phyloP scores from a whole-genome alignment of 1,140 invertebrate species.

The Panagrolaimus sp. region DNA sequence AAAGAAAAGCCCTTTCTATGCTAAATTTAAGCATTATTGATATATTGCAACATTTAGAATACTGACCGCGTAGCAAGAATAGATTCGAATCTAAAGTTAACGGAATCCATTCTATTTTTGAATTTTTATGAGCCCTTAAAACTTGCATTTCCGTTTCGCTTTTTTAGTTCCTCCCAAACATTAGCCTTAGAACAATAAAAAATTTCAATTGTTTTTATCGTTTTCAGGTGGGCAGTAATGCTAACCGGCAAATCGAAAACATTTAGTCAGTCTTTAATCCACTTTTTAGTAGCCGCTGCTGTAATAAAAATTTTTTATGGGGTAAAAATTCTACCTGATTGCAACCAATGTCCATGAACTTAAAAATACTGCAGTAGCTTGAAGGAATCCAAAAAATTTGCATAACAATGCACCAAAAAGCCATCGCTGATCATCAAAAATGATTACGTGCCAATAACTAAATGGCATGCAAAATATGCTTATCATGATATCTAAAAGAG shows the following conservation, averaged over 20 bases:
- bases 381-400: conserved; percentile 53
- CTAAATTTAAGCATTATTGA: not conserved
- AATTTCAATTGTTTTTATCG: conserved; percentile 1
- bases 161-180: not conserved
- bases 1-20: not conserved
- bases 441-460: conserved; percentile 56
- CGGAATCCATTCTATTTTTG: conserved; percentile 8
- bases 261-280: too few species aligned
- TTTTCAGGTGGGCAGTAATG: too few species aligned
- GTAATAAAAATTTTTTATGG: not conserved
- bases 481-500: conserved; percentile 47
- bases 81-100: conserved; percentile 1
- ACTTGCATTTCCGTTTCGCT: not conserved
- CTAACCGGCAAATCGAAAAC: too few species aligned
- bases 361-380: conserved; percentile 54
- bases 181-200: conserved; percentile 1
- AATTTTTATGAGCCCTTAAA: not conserved
- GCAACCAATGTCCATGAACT: conserved; percentile 57
- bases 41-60: not conserved
- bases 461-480: conserved; percentile 53
- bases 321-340: conserved; percentile 29
- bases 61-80: not conserved
- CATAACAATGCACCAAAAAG: conserved; percentile 53
- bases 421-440: conserved; percentile 58
- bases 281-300: too few species aligned